Conservation (phyloP, 1,140 invertebrate species). For the Oncopodura yosiiana region DNA sequence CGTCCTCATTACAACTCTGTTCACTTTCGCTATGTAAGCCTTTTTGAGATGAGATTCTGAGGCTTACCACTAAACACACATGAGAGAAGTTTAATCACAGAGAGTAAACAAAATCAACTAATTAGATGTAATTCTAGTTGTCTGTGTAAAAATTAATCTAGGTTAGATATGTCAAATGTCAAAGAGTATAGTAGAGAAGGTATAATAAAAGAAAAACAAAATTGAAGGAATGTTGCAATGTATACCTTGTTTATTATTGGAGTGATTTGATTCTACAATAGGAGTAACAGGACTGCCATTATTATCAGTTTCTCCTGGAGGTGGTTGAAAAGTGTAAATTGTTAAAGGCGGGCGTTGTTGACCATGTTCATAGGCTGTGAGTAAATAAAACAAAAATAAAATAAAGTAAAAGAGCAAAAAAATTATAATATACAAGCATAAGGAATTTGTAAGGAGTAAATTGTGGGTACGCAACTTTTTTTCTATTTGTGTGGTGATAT, state of each 20-base stretch:
- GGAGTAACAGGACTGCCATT: constrained; percentile 34
- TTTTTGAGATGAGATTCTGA: no score
- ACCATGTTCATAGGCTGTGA: constrained; percentile 69
- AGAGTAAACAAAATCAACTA: not conserved
- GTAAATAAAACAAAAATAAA: constrained; percentile 24
- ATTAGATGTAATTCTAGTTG: not conserved
- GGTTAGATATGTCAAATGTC: no score
- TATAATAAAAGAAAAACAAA: not conserved
- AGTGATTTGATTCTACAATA: constrained; percentile 33
- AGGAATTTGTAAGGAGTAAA: no score
- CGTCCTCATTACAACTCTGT: constrained; percentile 9
- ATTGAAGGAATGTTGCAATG: not conserved
- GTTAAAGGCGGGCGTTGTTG: constrained; percentile 75
- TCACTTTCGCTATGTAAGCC: no score
- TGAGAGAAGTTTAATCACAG: no score
- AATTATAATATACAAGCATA: no score
- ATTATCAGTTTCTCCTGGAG: constrained; percentile 42
- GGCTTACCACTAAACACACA: no score
- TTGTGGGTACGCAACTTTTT: no score
- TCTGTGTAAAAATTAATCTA: no score
- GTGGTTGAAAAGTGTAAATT: constrained; percentile 76
- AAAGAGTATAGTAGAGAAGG: constrained; percentile 2
- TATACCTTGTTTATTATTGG: not conserved
- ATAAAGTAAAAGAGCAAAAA: not conserved
- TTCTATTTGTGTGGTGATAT: no score